These are phyloP conservation scores for Malacosoma neustria DNA, from an alignment of 2,888 invertebrate genomes.

Conservation along the genomic window DNA sequence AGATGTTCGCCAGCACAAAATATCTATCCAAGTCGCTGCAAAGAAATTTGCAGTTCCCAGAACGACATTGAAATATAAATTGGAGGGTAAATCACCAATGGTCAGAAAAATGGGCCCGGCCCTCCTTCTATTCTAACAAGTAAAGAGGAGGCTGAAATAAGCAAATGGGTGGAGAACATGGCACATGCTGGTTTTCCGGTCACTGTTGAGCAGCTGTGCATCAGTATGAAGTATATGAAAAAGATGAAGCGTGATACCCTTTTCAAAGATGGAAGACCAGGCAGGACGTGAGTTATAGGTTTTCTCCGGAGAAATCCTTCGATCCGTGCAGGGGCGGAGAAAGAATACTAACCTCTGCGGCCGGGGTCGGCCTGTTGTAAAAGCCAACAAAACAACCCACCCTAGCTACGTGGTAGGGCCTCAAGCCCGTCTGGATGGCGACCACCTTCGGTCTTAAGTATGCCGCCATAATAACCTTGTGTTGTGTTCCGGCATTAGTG, in stretches of 20 bases:
- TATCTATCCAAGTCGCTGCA: conserved; percentile 11
- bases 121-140: conserved; percentile 11
- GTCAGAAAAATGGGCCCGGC: conserved; percentile 17
- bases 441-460: too few species aligned
- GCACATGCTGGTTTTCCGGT: conserved; percentile 10
- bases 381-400: too few species aligned
- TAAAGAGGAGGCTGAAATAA: conserved; percentile 10
- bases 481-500: too few species aligned
- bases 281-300: conserved; percentile 3
- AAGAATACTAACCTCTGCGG: too few species aligned
- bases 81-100: conserved; percentile 13
- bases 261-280: conserved; percentile 7
- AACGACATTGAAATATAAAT: conserved; percentile 15
- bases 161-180: conserved; percentile 8
- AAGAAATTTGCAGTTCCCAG: conserved; percentile 11
- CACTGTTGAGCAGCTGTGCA: conserved; percentile 6
- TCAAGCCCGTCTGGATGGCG: too few species aligned
- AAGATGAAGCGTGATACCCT: conserved; percentile 4
- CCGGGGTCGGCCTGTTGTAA: too few species aligned
- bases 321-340: too few species aligned
- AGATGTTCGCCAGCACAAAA: conserved; percentile 12
- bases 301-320: conserved; percentile 3
- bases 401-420: too few species aligned
- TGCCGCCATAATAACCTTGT: too few species aligned
- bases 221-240: conserved; percentile 5